phyloP scores from a whole-genome alignment of 92 coral and sea anemone genomes.

The Epizoanthus illoricatus region DNA sequence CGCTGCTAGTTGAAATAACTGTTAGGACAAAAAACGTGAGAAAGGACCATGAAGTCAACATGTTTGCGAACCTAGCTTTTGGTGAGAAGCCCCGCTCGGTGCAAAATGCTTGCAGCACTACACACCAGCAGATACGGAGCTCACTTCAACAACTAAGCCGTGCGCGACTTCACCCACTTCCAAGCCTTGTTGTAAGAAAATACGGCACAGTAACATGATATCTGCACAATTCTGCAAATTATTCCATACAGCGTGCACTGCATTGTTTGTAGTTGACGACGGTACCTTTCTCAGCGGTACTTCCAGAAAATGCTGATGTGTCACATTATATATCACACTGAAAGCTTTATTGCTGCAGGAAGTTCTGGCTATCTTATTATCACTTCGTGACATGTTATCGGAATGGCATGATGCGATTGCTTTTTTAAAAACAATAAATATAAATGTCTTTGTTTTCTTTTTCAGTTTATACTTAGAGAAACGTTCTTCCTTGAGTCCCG shows the following conservation, averaged over 20 bases:
- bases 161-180: conserved; percentile 44
- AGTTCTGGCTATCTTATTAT: neutral
- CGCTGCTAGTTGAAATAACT: neutral
- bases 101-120: conserved; percentile 31
- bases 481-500: neutral
- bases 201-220: conserved; percentile 27
- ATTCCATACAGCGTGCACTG: conserved; percentile 13
- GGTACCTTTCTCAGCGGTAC: conserved; percentile 32
- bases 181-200: conserved; percentile 39
- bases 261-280: conserved; percentile 3
- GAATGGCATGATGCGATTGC: neutral
- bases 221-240: conserved; percentile 11
- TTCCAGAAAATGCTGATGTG: conserved; percentile 27
- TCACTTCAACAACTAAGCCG: conserved; percentile 34
- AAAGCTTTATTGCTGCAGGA: neutral
- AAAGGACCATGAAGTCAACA: conserved; percentile 13
- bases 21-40: neutral
- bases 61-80: conserved; percentile 27
- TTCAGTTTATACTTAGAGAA: neutral
- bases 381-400: conserved; percentile 24
- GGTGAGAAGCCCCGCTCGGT: conserved; percentile 39
- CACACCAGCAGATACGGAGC: conserved; percentile 38
- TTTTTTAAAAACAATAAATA: neutral
- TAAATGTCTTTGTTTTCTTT: neutral
- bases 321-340: conserved; percentile 3